These are phyloP conservation scores for Vulpes ferrilata DNA, from an alignment of 2,113 vertebrate genomes.

Conservation along the genomic window DNA sequence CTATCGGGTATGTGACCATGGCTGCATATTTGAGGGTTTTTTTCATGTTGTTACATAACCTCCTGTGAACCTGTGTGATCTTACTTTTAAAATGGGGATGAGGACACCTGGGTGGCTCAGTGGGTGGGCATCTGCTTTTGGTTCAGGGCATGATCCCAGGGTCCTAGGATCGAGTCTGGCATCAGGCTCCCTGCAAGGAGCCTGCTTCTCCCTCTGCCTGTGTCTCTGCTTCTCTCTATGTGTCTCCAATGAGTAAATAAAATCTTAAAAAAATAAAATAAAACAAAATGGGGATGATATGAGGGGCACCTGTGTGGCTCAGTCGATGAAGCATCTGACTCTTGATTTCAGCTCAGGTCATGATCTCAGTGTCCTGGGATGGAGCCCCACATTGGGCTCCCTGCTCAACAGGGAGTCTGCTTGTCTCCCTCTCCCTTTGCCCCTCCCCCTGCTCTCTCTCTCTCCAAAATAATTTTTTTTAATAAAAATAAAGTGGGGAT, in stretches of 20 bases:
- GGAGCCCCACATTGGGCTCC: not conserved
- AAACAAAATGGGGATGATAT: not conserved
- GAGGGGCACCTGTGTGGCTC: not conserved
- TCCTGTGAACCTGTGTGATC: not conserved
- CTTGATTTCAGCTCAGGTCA: not conserved
- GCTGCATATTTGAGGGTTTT: not conserved
- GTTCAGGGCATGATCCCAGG: not conserved
- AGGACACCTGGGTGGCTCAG: not conserved
- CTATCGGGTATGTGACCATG: fast-evolving
- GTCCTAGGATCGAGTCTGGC: not conserved
- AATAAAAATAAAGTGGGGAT: not conserved
- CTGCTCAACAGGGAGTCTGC: not conserved
- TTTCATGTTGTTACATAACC: not conserved
- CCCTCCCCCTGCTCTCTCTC: not conserved
- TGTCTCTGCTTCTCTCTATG: not conserved
- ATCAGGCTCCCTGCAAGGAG: not conserved
- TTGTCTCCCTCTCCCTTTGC: not conserved
- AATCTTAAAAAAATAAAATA: too few species aligned
- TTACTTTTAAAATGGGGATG: not conserved
- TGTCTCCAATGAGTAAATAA: too few species aligned
- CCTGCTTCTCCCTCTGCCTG: not conserved
- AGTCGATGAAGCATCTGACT: not conserved
- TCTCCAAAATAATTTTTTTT: too few species aligned
- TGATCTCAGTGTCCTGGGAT: not conserved
- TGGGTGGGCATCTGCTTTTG: not conserved